Conservation (phyloP, 2,797 vertebrate species). For the Ctenochaetus hawaiiensis region DNA sequence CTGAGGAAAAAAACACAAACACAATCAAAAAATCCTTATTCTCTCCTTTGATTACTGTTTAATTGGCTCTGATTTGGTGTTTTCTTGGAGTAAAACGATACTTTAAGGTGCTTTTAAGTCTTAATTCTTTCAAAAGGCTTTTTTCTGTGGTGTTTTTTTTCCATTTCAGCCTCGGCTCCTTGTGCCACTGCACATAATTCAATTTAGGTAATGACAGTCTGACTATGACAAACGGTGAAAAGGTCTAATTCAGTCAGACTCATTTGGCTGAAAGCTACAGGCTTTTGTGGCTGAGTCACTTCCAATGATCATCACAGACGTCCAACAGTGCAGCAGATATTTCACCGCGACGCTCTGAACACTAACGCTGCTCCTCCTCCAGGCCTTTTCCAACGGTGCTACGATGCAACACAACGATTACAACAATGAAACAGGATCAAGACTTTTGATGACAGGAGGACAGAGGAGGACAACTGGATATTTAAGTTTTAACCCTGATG, state of each 20-base stretch:
- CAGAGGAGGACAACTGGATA: no score
- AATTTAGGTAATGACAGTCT: background rate
- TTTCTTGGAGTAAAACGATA: background rate
- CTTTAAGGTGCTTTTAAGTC: no score
- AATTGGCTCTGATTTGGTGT: background rate
- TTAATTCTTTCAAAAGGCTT: no score
- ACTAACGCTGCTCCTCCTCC: no score
- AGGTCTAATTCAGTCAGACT: conserved; percentile 17
- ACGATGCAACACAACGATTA: no score
- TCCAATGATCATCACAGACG: background rate
- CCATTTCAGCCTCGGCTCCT: no score
- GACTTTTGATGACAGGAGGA: no score
- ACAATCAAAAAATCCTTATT: background rate
- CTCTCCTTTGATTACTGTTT: background rate
- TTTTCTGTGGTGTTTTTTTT: background rate
- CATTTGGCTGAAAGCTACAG: conserved; percentile 12
- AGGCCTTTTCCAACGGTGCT: no score
- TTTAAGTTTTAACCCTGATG: background rate
- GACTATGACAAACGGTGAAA: background rate
- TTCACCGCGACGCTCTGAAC: background rate
- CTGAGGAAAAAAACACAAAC: conserved; percentile 72
- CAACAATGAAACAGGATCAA: no score
- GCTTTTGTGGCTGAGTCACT: conserved; percentile 7
- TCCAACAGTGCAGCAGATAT: conserved; percentile 1
- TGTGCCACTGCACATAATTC: background rate